Evolutionary conservation across 2,888 invertebrate genomes (phyloP).

Genomic region (Trilocha varians): DNA sequence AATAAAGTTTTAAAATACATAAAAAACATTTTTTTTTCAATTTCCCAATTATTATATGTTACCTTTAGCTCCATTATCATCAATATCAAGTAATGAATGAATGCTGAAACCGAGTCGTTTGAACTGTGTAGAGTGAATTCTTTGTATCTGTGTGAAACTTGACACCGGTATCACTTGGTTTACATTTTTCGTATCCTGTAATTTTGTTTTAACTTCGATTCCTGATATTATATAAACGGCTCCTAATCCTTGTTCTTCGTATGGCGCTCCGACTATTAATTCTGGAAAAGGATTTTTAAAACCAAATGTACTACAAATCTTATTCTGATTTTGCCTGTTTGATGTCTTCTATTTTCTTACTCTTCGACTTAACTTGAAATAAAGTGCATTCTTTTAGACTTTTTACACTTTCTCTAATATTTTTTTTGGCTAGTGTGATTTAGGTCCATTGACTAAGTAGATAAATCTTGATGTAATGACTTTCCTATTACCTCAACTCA

Average conservation of each 20-base stretch:
- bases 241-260: constrained; percentile 32
- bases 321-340: too few relatives aligned
- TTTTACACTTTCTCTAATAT: too few relatives aligned
- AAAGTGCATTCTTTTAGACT: too few relatives aligned
- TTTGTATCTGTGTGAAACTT: constrained; percentile 27
- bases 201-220: constrained; percentile 21
- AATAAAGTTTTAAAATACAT: too few relatives aligned
- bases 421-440: too few relatives aligned
- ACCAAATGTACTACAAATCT: too few relatives aligned
- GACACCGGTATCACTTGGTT: constrained; percentile 16
- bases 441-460: too few relatives aligned
- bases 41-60: constrained; percentile 3
- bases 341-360: too few relatives aligned
- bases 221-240: constrained; percentile 46
- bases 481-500: too few relatives aligned
- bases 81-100: constrained; percentile 31
- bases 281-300: constrained; percentile 37
- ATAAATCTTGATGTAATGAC: too few relatives aligned
- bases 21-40: too few relatives aligned
- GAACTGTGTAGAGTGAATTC: constrained; percentile 17
- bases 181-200: constrained; percentile 7
- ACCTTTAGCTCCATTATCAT: constrained; percentile 41
- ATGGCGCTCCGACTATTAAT: constrained; percentile 48
- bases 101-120: constrained; percentile 39
- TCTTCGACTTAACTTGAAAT: too few relatives aligned